Evolutionary conservation across 2,113 vertebrate genomes (phyloP).

Genomic region (Shinisaurus crocodilurus): DNA sequence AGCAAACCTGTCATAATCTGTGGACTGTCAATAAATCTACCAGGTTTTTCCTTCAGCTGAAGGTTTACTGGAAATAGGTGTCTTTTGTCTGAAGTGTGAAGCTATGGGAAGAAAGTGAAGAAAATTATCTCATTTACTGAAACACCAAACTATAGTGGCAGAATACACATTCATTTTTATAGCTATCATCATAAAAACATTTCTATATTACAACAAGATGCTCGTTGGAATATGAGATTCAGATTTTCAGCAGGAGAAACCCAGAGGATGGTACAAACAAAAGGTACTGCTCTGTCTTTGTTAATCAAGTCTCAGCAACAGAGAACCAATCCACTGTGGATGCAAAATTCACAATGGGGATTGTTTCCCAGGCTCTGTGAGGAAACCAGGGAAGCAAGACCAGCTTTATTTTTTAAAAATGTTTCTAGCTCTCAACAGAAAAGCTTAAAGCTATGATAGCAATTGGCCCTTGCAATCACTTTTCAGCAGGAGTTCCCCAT

Average conservation of each 20-base stretch:
- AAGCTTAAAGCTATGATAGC: neutral
- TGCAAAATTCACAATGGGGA: accelerated
- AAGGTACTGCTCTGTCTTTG: neutral
- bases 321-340: neutral
- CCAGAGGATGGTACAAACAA: too few relatives aligned
- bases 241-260: conserved; percentile 1
- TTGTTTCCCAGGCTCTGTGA: conserved; percentile 15
- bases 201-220: too few relatives aligned
- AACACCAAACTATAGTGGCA: neutral
- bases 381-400: neutral
- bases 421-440: neutral
- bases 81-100: conserved; percentile 86
- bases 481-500: neutral
- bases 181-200: neutral
- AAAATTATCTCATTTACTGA: neutral
- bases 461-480: neutral
- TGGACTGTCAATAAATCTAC: conserved; percentile 90
- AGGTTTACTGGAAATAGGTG: conserved; percentile 87
- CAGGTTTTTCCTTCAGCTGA: conserved; percentile 76
- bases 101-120: conserved; percentile 74
- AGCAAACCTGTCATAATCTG: conserved; percentile 85
- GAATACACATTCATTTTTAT: conserved; percentile 6
- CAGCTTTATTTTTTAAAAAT: neutral
- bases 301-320: neutral
- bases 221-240: neutral